phyloP scores from a whole-genome alignment of 2,888 invertebrate species.

The Heliconius cydno region DNA sequence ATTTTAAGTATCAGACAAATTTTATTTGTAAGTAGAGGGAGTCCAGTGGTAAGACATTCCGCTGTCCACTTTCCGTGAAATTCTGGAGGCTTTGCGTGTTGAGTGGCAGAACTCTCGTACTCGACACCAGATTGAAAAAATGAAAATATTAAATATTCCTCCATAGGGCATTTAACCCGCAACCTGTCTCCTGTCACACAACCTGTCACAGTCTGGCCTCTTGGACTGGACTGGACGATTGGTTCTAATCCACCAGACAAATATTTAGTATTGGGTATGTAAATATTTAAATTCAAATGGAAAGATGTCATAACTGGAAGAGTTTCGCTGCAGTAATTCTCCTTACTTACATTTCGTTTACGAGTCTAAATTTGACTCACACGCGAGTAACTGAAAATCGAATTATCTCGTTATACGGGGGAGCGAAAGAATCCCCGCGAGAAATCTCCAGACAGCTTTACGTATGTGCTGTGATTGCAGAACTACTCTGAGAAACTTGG shows the following conservation, averaged over 20 bases:
- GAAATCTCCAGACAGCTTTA: slow-evolving; percentile 21
- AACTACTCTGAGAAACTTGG: slow-evolving; percentile 10
- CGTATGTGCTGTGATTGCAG: slow-evolving; percentile 23
- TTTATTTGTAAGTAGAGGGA: too few relatives aligned
- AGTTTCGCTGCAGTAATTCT: neutral
- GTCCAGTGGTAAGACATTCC: too few relatives aligned
- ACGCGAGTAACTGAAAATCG: slow-evolving; percentile 22
- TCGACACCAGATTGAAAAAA: too few relatives aligned
- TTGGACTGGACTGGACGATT: too few relatives aligned
- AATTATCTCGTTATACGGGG: slow-evolving; percentile 28
- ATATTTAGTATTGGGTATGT: neutral
- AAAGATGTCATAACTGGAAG: neutral
- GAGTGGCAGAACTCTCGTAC: too few relatives aligned
- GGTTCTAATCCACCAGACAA: neutral
- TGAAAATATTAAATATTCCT: too few relatives aligned
- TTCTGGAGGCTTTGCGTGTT: too few relatives aligned
- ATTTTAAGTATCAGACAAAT: too few relatives aligned
- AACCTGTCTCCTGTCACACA: too few relatives aligned
- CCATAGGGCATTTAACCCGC: too few relatives aligned
- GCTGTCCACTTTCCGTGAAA: too few relatives aligned
- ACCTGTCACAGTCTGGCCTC: too few relatives aligned
- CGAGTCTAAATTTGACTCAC: neutral
- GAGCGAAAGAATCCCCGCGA: slow-evolving; percentile 22
- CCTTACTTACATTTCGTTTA: neutral
- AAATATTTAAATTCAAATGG: slow-evolving; percentile 2